Base-by-base conservation (phyloP, 1,140 invertebrate genomes). In the Ptiloglossa arizonensis region DNA sequence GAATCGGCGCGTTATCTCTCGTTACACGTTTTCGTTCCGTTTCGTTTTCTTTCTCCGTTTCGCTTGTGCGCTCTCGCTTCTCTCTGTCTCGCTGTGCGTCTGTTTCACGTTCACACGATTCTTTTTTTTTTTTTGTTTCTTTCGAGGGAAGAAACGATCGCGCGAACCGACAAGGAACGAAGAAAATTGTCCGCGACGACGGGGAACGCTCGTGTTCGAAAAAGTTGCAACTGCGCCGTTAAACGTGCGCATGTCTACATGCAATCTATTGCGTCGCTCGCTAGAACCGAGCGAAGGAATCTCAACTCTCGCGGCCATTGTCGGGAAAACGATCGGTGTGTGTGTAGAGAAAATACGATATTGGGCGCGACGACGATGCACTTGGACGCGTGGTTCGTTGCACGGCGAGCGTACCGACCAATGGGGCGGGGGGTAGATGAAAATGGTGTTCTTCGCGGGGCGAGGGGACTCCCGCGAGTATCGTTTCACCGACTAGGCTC, bases 201-300 rank as follows among this genome's bases (percentile, higher is more conserved):
- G 57, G 19, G 29, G n/a, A n/a, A 13, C 29, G 17, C 59, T 8
- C 29, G n/a, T 0, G n/a, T n/a, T n/a, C 22, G 32, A 59, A 46
- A 59, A 44, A 32, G 15, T 54, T 54, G 2, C 27, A 11, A 3
- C 57, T 15, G 15, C 22, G 19, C 11, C 17, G 24, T 1, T 41
- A 35, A 62, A 15, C 22, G 44, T 63, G 24, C 48, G 27, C 52
- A 62, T 41, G 2, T 24, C 41, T 75, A 48, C 52, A 57, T 38
- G 63, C 63, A 67, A n/a, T 56, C 24, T 56, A n/a, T 44, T 24
- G 60, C 27, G 48, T 54, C 57, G 32, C n/a, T n/a, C n/a, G n/a
- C n/a, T n/a, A n/a, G n/a, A n/a, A n/a, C 13, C n/a, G n/a, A n/a
- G n/a, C n/a, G 8, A 5, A 29, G 27, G 1, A 32, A 56, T 56